Base-by-base conservation (phyloP, 2,888 invertebrate species). In the Eupithecia exiguata region DNA sequence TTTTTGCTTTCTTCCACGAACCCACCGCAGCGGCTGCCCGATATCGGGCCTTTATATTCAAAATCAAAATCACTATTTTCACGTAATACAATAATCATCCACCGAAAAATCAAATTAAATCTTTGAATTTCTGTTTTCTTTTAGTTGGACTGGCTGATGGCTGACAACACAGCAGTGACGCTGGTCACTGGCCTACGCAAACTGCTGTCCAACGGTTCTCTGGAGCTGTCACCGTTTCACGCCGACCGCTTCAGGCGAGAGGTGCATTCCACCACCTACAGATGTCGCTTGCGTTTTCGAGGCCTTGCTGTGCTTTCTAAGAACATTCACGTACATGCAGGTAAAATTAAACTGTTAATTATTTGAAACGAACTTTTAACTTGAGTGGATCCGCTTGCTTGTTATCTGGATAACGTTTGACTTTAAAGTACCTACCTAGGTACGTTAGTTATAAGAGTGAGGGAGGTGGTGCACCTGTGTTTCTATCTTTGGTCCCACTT, bases 281-380 rank as follows among this genome's bases (percentile, higher is more conserved):
- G 98, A 87, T 96, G 96, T 79, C 89, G 95, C 66, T 92, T 96
- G 75, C 85, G 85, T 68, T 82, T 92, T 25, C 84, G 83, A 58
- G 94, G 93, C 1, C 91, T 88, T 69, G 96, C 97, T 75, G 96
- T 98, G 69, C 95, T 98, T 83, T 98, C 98, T 84, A 96, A 97
- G 82, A 97, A 97, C 88, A 97, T 98, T 82, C 97, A 97, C 87
- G 97, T 98, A 74, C 97, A 97, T 91, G 98, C 98, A 86, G 98
- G 99, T 99, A 94, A 53, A 53, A 49, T 43, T 18, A 16, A 16
- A 40, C 36, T 5, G n/a, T n/a, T n/a, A 4, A 5, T 36, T 36
- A 36, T 36, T 36, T 36, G 9, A 36, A 35, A 35, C n/a, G n/a
- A n/a, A n/a, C n/a, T n/a, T n/a, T n/a, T n/a, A n/a, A n/a, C n/a